Base-by-base conservation (phyloP, 2,888 invertebrate genomes). In the Labia minor region DNA sequence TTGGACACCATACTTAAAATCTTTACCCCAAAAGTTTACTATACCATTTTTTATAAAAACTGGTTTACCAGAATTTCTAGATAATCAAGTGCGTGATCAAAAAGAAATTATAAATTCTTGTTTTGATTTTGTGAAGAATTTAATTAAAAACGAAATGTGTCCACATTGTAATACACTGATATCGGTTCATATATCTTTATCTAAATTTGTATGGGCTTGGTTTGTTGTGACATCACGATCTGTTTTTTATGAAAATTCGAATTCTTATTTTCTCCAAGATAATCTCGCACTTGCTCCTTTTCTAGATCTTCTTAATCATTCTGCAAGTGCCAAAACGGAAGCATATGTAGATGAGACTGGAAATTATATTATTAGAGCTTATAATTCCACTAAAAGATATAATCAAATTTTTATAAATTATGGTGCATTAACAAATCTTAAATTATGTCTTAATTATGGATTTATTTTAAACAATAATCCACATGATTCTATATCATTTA, bases 241-340 rank as follows among this genome's bases (percentile, higher is more conserved):
- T 74, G 88, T 95, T 18, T 92, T 87, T 76, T 80, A 87, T 73
- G 75, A 84, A 49, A 74, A 77, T 69, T 78, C 81, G 65, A 11
- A 1, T 33, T 19, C 33, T 16, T 49, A 18, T 66, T 14, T 19
- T n/a, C 20, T 68, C 11, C 37, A 20, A 68, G 73, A 80, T 70
- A 77, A 76, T 71, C 71, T 81, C 78, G 93, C 92, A 3, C 77
- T 95, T 64, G 92, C 91, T 69, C 95, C 95, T 0, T 92, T 88
- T 76, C 80, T 95, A 68, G 95, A 95, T 77, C 84, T 95, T 79
- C 88, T 95, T 70, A 95, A 95, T 80, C 95, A 95, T 75, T 86
- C 87, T 67, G 81, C 83, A 69, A 74, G 78, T 67, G 85, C 85
- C 1, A 78, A 79, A 69, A 87, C 88, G 1, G 74, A 76, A 21